These are phyloP conservation scores for Heloderma charlesbogerti DNA, from an alignment of 2,113 vertebrate species.

Conservation along the genomic window DNA sequence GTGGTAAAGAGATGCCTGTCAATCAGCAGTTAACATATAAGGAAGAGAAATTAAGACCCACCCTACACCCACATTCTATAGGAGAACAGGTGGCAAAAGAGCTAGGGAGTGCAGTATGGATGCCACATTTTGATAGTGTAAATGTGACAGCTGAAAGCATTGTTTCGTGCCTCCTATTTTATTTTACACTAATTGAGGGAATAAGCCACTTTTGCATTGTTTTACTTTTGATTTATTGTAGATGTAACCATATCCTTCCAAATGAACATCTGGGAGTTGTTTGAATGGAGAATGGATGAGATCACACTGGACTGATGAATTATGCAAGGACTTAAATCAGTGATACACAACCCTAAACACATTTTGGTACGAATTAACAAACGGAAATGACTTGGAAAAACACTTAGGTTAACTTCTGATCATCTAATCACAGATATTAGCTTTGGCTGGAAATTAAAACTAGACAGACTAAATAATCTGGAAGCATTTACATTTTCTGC, in stretches of 20 bases:
- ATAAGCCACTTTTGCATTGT: neutral
- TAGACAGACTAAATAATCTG: conserved; percentile 1
- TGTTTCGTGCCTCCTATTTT: neutral
- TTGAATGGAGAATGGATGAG: conserved; percentile 6
- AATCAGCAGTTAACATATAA: neutral
- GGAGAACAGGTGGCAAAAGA: neutral
- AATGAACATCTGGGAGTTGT: conserved; percentile 20
- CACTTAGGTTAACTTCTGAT: neutral
- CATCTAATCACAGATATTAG: neutral
- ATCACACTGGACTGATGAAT: conserved; percentile 5
- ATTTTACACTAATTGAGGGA: neutral
- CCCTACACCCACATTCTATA: neutral
- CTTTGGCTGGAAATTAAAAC: conserved; percentile 10
- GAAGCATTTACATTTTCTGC: neutral
- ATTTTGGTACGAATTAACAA: conserved; percentile 7
- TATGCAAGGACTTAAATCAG: neutral
- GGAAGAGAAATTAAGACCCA: neutral
- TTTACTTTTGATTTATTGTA: neutral
- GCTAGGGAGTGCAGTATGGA: neutral
- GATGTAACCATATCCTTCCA: conserved; percentile 1
- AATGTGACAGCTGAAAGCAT: neutral
- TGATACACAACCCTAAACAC: conserved; percentile 5
- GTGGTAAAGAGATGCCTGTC: neutral
- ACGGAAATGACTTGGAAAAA: conserved; percentile 16
- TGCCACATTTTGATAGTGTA: neutral